Conservation (phyloP, 2,113 vertebrate species). For the Lanius collurio region DNA sequence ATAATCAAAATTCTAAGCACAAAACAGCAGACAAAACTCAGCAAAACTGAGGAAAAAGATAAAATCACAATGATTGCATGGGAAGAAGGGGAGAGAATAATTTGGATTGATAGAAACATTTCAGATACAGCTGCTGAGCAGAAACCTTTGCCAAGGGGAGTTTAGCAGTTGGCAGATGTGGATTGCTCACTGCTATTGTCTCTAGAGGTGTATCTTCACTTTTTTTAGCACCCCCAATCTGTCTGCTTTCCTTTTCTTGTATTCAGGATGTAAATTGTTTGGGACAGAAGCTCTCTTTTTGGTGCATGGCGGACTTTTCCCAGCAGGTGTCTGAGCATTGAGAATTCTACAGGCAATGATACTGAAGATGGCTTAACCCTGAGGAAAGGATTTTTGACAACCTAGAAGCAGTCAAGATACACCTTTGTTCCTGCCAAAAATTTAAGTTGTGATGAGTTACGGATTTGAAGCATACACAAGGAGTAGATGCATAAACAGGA, state of each 20-base stretch:
- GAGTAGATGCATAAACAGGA: neutral
- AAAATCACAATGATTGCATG: neutral
- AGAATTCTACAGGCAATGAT: neutral
- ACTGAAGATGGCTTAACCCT: neutral
- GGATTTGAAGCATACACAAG: neutral
- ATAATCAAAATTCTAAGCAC: neutral
- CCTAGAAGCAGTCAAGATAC: neutral
- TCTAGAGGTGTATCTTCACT: neutral
- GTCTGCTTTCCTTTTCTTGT: neutral
- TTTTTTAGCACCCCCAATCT: neutral
- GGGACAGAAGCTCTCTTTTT: neutral
- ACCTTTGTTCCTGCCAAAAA: neutral
- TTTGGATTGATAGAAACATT: neutral
- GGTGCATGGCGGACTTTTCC: neutral
- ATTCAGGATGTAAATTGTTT: neutral
- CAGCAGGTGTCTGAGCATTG: accelerated
- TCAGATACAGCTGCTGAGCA: neutral
- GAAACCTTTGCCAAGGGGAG: neutral
- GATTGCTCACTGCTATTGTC: accelerated
- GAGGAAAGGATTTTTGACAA: neutral
- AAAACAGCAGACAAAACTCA: neutral
- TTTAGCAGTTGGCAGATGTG: neutral
- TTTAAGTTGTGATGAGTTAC: neutral
- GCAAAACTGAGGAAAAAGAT: neutral
- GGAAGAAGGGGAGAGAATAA: neutral